These are phyloP conservation scores for Sebastes dallii DNA, from an alignment of 2,797 vertebrate genomes.

Conservation along the genomic window DNA sequence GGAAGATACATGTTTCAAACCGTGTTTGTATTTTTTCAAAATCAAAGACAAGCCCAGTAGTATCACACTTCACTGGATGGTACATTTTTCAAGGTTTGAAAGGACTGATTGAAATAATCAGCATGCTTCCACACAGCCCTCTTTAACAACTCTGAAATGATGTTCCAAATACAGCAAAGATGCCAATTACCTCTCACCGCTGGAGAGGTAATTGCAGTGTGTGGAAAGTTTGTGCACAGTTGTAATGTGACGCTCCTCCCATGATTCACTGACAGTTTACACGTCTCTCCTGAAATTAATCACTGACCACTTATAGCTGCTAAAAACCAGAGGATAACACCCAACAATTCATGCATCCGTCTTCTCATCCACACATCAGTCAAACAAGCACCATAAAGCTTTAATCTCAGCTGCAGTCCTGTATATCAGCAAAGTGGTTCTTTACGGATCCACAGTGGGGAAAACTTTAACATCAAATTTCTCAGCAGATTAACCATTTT, in stretches of 20 bases:
- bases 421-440: neutral
- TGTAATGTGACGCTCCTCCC: constrained; percentile 12
- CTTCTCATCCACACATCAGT: neutral
- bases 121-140: neutral
- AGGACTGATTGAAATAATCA: constrained; percentile 15
- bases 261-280: neutral
- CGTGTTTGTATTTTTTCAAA: neutral
- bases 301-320: neutral
- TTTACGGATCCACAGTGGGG: neutral
- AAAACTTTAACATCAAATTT: neutral
- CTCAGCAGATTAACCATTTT: neutral
- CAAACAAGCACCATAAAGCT: neutral
- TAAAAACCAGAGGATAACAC: neutral
- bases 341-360: neutral
- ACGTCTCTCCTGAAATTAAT: constrained; percentile 1
- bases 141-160: constrained; percentile 22
- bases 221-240: neutral
- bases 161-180: constrained; percentile 12
- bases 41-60: neutral
- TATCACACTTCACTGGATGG: neutral
- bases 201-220: constrained; percentile 19
- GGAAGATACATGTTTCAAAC: neutral
- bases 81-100: neutral
- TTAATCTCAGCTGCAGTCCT: neutral
- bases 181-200: constrained; percentile 29